Percentiles rank a stretch among this genome's conserved stretches.
phyloP scores from a whole-genome alignment of 2,113 vertebrate species.

The Hemichromis elongatus region DNA sequence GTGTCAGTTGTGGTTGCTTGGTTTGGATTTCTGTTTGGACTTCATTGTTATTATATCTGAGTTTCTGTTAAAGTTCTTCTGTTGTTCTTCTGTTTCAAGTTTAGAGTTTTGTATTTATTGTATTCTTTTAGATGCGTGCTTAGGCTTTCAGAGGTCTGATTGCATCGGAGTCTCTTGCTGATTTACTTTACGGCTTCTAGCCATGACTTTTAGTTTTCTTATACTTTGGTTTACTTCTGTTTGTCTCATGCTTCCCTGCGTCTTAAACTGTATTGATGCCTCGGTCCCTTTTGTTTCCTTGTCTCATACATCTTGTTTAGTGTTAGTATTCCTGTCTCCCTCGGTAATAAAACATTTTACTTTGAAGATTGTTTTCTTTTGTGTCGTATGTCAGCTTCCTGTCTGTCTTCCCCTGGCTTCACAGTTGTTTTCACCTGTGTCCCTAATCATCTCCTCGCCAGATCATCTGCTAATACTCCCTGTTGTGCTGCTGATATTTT shows the following conservation, averaged over 20 bases:
- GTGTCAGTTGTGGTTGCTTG: background rate
- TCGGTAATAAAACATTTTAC: background rate
- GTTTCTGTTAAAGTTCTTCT: background rate
- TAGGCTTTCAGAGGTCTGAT: background rate
- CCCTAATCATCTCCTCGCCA: background rate
- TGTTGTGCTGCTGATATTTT: background rate
- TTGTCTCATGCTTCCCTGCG: background rate
- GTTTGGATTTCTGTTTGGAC: background rate
- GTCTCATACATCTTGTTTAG: background rate
- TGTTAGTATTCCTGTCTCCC: background rate
- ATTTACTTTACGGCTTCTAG: background rate
- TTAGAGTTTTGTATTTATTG: background rate
- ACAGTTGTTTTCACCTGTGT: background rate
- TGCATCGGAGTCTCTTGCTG: fast-evolving
- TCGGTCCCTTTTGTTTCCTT: background rate
- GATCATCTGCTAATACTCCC: fast-evolving
- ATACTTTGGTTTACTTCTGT: background rate
- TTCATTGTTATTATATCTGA: background rate
- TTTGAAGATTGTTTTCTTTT: background rate
- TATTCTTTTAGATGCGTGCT: background rate
- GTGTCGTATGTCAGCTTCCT: background rate
- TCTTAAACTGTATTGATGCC: background rate
- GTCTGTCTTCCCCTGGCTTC: background rate
- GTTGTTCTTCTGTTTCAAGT: background rate
- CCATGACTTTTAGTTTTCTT: background rate